Evolutionary conservation across 2,888 invertebrate species (phyloP).

Genomic region (Synanthedon formicaeformis): DNA sequence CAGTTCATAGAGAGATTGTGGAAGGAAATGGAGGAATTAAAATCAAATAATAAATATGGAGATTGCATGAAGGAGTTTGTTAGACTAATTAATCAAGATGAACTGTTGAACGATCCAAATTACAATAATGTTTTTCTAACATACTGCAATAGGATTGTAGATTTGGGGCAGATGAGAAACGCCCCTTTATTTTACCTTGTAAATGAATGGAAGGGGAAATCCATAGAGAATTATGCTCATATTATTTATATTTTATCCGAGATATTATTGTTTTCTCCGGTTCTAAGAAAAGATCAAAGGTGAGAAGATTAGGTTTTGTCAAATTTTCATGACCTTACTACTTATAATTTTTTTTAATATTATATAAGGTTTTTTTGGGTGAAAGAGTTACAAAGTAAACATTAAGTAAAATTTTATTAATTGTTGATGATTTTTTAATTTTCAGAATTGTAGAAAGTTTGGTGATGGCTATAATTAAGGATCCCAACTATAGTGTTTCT

Average conservation of each 20-base stretch:
- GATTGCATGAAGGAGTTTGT: conserved; percentile 51
- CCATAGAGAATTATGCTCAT: conserved; percentile 21
- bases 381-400: no score
- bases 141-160: conserved; percentile 47
- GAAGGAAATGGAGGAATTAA: conserved; percentile 58
- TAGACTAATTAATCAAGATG: conserved; percentile 36
- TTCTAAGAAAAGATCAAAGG: conserved; percentile 69
- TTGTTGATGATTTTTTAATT: background rate
- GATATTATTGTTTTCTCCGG: conserved; percentile 56
- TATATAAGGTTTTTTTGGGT: no score
- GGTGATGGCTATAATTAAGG: background rate
- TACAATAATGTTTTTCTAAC: conserved; percentile 37
- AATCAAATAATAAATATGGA: conserved; percentile 50
- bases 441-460: conserved; percentile 1
- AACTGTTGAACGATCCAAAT: conserved; percentile 22
- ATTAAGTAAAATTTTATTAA: background rate
- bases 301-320: conserved; percentile 18
- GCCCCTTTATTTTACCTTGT: conserved; percentile 40
- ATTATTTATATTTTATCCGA: conserved; percentile 50
- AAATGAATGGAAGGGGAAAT: conserved; percentile 21
- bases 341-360: no score
- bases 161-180: conserved; percentile 39
- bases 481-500: conserved; percentile 15
- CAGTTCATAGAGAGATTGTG: conserved; percentile 43
- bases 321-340: no score